These are phyloP conservation scores for Drosophila truncata DNA, from an alignment of 1,140 invertebrate genomes.

Conservation along the genomic window DNA sequence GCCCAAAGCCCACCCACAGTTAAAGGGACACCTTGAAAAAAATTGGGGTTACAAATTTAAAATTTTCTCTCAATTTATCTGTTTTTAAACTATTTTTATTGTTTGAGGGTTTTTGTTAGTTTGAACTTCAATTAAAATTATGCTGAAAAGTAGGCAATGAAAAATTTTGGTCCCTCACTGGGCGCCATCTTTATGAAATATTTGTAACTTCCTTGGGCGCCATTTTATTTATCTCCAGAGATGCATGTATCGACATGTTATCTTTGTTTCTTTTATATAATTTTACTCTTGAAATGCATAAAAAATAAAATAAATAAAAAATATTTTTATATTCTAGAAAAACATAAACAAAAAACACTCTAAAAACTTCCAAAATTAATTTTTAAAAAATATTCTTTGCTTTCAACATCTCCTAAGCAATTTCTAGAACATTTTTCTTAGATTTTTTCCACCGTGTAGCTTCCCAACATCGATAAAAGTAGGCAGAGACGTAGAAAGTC, in stretches of 20 bases:
- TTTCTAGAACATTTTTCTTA: neutral
- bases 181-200: neutral
- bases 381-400: neutral
- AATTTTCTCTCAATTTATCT: no score
- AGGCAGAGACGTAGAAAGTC: constrained; percentile 13
- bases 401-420: neutral
- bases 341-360: neutral
- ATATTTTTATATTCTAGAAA: neutral
- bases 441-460: neutral
- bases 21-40: neutral
- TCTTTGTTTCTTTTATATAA: neutral
- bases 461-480: neutral
- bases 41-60: neutral
- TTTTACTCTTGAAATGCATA: neutral
- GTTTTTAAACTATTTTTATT: neutral
- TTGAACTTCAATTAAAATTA: neutral
- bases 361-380: neutral
- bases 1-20: constrained; percentile 14
- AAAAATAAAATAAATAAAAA: no score
- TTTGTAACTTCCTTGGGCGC: neutral
- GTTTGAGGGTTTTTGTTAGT: neutral
- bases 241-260: neutral
- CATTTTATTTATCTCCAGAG: neutral
- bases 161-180: no score
- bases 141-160: neutral